phyloP scores from a whole-genome alignment of 2,113 vertebrate genomes.

The Stegostoma tigrinum region DNA sequence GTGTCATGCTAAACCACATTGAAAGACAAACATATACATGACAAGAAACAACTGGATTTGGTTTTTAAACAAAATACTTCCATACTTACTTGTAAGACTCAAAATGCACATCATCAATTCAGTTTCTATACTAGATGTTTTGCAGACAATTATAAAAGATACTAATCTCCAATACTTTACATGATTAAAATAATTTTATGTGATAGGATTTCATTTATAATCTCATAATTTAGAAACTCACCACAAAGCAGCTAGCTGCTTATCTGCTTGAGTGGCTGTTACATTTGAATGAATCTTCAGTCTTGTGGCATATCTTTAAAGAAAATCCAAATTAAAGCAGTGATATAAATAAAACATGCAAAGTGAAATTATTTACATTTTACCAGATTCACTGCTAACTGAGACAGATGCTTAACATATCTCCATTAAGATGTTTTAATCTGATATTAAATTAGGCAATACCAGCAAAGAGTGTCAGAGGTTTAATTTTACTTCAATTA shows the following conservation, averaged over 20 bases:
- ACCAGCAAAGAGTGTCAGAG: no score
- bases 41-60: conserved; percentile 29
- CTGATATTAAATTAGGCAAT: not conserved
- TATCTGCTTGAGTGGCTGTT: conserved; percentile 80
- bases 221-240: conserved; percentile 49
- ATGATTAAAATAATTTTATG: not conserved
- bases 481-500: not conserved
- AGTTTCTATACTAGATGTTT: not conserved
- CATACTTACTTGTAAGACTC: not conserved
- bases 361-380: not conserved
- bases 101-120: not conserved
- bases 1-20: not conserved
- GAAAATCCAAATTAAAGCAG: conserved; percentile 17
- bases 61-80: conserved; percentile 17
- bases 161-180: not conserved
- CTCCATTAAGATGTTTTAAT: not conserved
- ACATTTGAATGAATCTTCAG: conserved; percentile 88
- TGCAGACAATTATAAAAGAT: not conserved
- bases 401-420: not conserved
- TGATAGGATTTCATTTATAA: not conserved
- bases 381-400: not conserved
- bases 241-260: conserved; percentile 92
- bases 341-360: not conserved
- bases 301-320: conserved; percentile 88
- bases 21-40: not conserved